A percentile compares a stretch with the other conserved stretches of the same genome.
These are phyloP conservation scores for Beroe forskalii DNA, from an alignment of 37 sponge, comb jelly and placozoan species.

Conservation along the genomic window DNA sequence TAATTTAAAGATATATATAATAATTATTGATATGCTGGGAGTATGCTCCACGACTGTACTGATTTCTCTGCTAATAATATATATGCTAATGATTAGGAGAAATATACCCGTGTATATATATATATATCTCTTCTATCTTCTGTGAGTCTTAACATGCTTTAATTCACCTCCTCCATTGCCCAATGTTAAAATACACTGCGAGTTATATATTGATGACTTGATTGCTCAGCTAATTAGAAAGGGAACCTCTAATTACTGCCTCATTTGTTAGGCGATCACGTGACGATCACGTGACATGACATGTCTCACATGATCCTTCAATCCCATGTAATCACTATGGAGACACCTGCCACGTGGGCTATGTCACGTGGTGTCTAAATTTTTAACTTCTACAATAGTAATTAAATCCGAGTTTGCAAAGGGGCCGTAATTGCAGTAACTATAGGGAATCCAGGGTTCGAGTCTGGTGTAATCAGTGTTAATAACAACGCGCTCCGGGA, in stretches of 20 bases:
- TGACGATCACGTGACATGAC: neutral
- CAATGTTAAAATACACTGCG: constrained; percentile 35
- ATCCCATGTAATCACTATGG: constrained; percentile 33
- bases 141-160: neutral
- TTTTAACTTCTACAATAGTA: constrained; percentile 64
- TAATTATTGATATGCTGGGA: no score
- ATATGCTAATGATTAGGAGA: no score
- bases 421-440: constrained; percentile 63
- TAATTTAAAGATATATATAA: no score
- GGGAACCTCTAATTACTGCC: constrained; percentile 49
- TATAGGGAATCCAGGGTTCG: constrained; percentile 43
- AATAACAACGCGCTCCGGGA: neutral
- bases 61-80: no score
- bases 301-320: neutral
- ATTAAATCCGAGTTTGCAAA: constrained; percentile 56
- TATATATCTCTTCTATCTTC: no score
- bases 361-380: constrained; percentile 32
- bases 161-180: neutral
- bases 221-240: constrained; percentile 50
- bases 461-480: constrained; percentile 37
- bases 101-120: no score
- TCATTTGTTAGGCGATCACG: constrained; percentile 40
- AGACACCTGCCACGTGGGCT: neutral
- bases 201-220: constrained; percentile 52
- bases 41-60: no score